Base-by-base conservation (phyloP, 2,888 invertebrate species). In the Plebejus melissa region DNA sequence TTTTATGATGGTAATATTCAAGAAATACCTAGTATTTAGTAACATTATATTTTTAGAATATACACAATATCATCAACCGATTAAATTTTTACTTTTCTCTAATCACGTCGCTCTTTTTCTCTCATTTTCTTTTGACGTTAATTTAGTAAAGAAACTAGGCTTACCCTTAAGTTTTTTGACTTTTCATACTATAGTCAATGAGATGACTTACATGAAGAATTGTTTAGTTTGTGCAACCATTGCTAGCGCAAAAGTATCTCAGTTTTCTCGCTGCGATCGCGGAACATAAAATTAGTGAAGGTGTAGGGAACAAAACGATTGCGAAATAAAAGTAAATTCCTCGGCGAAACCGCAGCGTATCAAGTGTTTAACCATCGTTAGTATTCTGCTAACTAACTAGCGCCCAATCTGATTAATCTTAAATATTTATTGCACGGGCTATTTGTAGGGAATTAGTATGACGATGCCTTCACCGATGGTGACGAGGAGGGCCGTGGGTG, bases 341-440 rank as follows among this genome's bases (percentile, higher is more conserved):
- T 75, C 79, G 77, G 80, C 80, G 80, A 82, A 79, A 79, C 78
- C 80, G 81, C 80, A 81, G 80, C 79, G 82, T 81, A 79, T 80
- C 80, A 80, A 81, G 82, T 83, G 81, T 82, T 84, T 82, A 83
- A 81, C 79, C 82, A 81, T 86, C 83, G 88, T 93, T 91, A 90
- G 91, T 91, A 93, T 91, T 91, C 93, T 76, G 79, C 78, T 80
- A 80, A 79, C 82, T 85, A 90, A 88, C 88, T 83, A 87, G 87
- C 82, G 81, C 83, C 85, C 88, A 89, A 93, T 93, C 93, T 88
- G 92, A 92, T 92, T 90, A 90, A 91, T 91, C 90, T 91, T 90
- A 92, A 93, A 93, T 93, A 93, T 93, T 93, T 93, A 93, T 93
- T 93, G 90, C 90, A 87, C 90, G 87, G 87, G 85, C 85, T 84